phyloP scores from a whole-genome alignment of 2,888 invertebrate genomes.

The Xestia ashworthii region DNA sequence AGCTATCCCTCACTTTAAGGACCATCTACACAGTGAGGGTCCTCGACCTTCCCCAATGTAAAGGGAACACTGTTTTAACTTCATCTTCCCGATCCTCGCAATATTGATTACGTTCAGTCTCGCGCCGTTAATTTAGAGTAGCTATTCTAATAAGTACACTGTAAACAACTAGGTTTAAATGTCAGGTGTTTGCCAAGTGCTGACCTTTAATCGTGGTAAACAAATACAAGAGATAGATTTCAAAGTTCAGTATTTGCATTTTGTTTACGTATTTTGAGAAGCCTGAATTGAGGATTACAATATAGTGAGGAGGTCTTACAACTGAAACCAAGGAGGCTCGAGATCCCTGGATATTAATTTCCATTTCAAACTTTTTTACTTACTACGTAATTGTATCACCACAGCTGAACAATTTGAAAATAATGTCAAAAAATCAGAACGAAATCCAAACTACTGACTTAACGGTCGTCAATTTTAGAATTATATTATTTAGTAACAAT shows the following conservation, averaged over 20 bases:
- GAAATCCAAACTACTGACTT: background rate
- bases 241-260: conserved; percentile 1
- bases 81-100: conserved; percentile 81
- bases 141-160: conserved; percentile 31
- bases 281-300: background rate
- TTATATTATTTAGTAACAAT: background rate
- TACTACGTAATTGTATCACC: background rate
- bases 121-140: conserved; percentile 61
- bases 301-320: background rate
- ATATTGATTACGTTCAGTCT: conserved; percentile 77
- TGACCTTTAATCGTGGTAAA: conserved; percentile 48
- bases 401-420: background rate
- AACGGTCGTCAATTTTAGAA: no score
- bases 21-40: conserved; percentile 83
- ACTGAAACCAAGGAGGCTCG: background rate
- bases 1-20: conserved; percentile 79
- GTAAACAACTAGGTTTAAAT: conserved; percentile 52
- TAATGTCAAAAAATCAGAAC: no score
- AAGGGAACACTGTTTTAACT: conserved; percentile 87
- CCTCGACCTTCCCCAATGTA: conserved; percentile 88
- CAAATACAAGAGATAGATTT: background rate
- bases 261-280: conserved; percentile 1
- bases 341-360: background rate
- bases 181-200: conserved; percentile 61
- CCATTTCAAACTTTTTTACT: no score